A percentile compares a stretch with the other conserved stretches of the same genome.
Conservation (phyloP, 1,140 invertebrate genomes). For the Lepidotrigona ventralis region DNA sequence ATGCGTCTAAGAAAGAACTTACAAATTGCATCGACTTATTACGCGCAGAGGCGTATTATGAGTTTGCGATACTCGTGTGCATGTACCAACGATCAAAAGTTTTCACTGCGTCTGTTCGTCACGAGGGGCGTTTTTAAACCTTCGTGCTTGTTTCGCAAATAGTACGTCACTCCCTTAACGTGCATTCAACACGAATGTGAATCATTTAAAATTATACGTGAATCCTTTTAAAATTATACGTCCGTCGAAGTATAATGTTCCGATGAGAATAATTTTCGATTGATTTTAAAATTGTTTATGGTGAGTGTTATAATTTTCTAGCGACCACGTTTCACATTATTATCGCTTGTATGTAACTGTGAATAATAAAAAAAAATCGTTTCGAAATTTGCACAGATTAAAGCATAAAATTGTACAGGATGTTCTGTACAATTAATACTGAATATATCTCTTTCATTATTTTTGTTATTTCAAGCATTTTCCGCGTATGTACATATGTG, state of each 20-base stretch:
- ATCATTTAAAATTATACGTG: background rate
- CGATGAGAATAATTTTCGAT: background rate
- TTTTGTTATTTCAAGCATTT: background rate
- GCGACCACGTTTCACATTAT: background rate
- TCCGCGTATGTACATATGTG: background rate
- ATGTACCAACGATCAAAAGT: background rate
- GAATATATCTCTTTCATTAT: background rate
- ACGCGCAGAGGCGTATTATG: conserved; percentile 17
- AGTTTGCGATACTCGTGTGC: background rate
- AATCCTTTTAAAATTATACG: background rate
- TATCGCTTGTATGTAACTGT: background rate
- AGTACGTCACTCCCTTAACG: background rate
- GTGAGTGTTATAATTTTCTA: background rate
- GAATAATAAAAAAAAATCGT: conserved; percentile 10
- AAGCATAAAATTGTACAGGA: background rate
- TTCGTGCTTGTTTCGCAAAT: background rate
- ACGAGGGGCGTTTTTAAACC: background rate
- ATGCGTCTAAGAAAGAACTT: conserved; percentile 26
- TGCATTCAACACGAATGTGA: background rate
- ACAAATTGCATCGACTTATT: conserved; percentile 33
- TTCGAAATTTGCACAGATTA: background rate
- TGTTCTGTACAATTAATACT: background rate
- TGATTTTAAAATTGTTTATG: background rate
- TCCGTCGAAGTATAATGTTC: background rate
- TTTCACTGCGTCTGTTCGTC: background rate